A percentile compares a stretch with the other conserved stretches of the same genome.
These are phyloP conservation scores for Morinoia aosen DNA, from an alignment of 2,888 invertebrate genomes.

Conservation along the genomic window DNA sequence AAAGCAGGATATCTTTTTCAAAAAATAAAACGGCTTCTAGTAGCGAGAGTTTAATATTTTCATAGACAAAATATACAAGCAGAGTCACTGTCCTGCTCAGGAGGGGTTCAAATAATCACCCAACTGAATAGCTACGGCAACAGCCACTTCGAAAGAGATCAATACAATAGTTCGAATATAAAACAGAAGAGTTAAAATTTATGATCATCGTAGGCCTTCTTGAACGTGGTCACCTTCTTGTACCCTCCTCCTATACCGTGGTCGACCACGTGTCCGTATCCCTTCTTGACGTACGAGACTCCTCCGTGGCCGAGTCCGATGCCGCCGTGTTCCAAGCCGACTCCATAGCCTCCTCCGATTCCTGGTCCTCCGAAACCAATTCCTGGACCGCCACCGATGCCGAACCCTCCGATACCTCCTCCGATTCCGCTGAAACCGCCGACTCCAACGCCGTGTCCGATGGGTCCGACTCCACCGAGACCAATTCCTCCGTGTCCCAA, in stretches of 20 bases:
- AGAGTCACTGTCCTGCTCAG: conserved; percentile 20
- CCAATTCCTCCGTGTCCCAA: conserved; percentile 19
- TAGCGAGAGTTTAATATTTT: conserved; percentile 9
- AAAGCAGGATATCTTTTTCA: background rate
- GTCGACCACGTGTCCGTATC: conserved; percentile 40
- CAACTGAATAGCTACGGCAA: conserved; percentile 34
- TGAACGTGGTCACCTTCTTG: conserved; percentile 30
- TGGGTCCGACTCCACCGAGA: background rate
- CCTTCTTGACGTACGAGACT: conserved; percentile 24
- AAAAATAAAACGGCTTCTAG: background rate
- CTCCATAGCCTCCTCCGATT: background rate
- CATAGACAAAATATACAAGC: background rate
- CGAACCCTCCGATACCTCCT: background rate
- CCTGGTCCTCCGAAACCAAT: background rate
- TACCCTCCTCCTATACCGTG: conserved; percentile 19
- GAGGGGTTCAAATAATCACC: background rate
- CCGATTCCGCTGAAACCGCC: background rate
- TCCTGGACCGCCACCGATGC: background rate
- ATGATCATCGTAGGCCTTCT: conserved; percentile 28
- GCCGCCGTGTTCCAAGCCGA: conserved; percentile 1
- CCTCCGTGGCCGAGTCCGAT: background rate
- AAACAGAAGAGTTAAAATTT: background rate
- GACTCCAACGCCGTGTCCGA: background rate
- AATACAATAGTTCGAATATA: background rate
- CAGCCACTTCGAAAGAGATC: background rate